phyloP scores from a whole-genome alignment of 1,140 invertebrate species.

The Neodiprion virginianus region DNA sequence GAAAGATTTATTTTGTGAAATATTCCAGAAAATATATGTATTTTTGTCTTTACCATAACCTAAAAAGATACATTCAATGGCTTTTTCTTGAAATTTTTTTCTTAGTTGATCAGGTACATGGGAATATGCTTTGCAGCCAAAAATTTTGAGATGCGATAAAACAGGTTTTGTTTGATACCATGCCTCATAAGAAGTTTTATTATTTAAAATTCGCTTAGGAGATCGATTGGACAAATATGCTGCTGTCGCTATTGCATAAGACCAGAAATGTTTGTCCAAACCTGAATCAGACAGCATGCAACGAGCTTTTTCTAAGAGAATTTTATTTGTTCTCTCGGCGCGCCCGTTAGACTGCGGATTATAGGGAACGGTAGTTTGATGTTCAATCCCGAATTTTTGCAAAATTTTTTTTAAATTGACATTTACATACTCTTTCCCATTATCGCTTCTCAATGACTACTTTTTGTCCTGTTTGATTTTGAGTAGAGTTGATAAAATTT shows the following conservation, averaged over 20 bases:
- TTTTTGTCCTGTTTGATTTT: conserved; percentile 36
- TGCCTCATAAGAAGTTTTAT: conserved; percentile 9
- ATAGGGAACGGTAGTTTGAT: conserved; percentile 15
- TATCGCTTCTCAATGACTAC: conserved; percentile 45
- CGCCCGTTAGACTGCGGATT: conserved; percentile 22
- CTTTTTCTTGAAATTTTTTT: conserved; percentile 36
- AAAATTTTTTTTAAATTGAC: neutral
- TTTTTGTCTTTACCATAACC: too few species aligned
- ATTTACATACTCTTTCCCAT: conserved; percentile 52
- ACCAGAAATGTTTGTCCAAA: conserved; percentile 49
- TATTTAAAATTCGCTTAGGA: conserved; percentile 18
- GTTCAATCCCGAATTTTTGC: too few species aligned
- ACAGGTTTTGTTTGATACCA: conserved; percentile 21
- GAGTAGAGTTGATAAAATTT: conserved; percentile 42
- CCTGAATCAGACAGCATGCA: conserved; percentile 43
- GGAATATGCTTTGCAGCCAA: conserved; percentile 30
- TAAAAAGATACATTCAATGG: too few species aligned
- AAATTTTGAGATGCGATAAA: conserved; percentile 28
- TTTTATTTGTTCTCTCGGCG: conserved; percentile 31
- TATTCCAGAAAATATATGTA: too few species aligned
- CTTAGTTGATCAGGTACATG: conserved; percentile 35
- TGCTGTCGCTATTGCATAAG: conserved; percentile 50
- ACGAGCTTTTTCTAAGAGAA: conserved; percentile 41
- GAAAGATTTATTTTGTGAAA: too few species aligned
- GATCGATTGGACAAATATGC: conserved; percentile 47